phyloP scores from a whole-genome alignment of 2,888 invertebrate genomes.

The Alviniconcha strummeri region DNA sequence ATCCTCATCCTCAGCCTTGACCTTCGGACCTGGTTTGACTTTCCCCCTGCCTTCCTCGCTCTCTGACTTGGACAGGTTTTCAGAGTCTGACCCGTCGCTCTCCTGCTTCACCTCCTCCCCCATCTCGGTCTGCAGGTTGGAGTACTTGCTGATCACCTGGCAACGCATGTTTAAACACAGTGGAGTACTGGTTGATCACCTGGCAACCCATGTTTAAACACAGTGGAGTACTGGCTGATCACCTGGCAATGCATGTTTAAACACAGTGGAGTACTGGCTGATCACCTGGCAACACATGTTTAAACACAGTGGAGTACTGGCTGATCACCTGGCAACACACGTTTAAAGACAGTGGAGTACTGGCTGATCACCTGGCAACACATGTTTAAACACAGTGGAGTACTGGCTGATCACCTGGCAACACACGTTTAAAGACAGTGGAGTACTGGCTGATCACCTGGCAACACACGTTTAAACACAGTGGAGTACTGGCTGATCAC shows the following conservation, averaged over 20 bases:
- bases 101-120: constrained; percentile 25
- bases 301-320: too few relatives aligned
- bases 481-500: too few relatives aligned
- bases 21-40: background rate
- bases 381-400: too few relatives aligned
- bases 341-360: background rate
- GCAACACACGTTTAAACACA: too few relatives aligned
- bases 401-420: too few relatives aligned
- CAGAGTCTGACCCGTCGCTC: background rate
- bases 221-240: background rate
- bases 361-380: too few relatives aligned
- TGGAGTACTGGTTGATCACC: background rate
- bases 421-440: background rate
- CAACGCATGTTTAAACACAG: background rate
- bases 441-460: background rate
- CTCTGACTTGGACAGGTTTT: background rate
- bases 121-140: constrained; percentile 45
- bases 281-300: background rate
- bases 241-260: background rate
- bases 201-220: background rate
- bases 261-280: background rate
- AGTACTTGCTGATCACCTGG: constrained; percentile 56
- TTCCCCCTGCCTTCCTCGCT: background rate
- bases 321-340: too few relatives aligned
- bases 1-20: background rate